Conservation (phyloP, 2,888 invertebrate genomes). For the Seira ritae region DNA sequence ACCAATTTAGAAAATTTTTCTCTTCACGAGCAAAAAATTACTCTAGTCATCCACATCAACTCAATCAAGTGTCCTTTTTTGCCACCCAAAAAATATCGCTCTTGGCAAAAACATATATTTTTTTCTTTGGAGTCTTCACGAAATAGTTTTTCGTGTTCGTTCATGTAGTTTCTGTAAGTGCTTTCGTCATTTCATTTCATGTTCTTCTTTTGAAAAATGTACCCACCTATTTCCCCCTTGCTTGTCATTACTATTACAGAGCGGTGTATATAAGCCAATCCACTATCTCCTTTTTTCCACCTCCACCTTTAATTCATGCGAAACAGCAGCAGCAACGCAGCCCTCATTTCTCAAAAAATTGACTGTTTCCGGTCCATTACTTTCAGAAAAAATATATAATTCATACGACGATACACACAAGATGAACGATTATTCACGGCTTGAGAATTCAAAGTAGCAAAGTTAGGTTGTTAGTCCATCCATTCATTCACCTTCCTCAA, state of each 20-base stretch:
- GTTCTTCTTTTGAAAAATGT: too few species aligned
- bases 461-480: too few species aligned
- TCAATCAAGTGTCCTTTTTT: conserved; percentile 41
- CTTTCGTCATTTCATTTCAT: too few species aligned
- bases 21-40: conserved; percentile 32
- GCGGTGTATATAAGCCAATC: not conserved
- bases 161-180: too few species aligned
- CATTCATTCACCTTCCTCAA: too few species aligned
- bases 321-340: conserved; percentile 30
- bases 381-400: conserved; percentile 44
- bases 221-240: conserved; percentile 19
- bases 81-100: conserved; percentile 39
- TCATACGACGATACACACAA: not conserved
- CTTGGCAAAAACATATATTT: too few species aligned
- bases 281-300: conserved; percentile 9
- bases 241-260: conserved; percentile 2
- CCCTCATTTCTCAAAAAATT: conserved; percentile 57
- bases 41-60: conserved; percentile 22
- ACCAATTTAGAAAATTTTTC: conserved; percentile 39
- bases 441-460: not conserved
- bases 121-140: too few species aligned
- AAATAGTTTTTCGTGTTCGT: too few species aligned
- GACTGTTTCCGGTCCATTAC: conserved; percentile 62
- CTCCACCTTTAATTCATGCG: conserved; percentile 61
- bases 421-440: not conserved